Conservation (phyloP, 2,113 vertebrate species). For the Rhinolophus ferrumequinum region DNA sequence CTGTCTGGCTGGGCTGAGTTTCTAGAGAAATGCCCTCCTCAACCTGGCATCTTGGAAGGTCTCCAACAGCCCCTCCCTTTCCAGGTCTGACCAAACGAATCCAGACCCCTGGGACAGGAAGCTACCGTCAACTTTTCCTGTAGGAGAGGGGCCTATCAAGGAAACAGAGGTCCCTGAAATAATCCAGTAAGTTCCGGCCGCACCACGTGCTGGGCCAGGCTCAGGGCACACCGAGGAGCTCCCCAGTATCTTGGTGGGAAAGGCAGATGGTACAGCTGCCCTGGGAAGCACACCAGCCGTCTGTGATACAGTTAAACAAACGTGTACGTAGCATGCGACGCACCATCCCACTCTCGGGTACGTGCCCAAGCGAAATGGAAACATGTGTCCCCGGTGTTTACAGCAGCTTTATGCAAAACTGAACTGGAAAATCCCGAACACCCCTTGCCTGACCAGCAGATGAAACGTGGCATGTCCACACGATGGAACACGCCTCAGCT, state of each 20-base stretch:
- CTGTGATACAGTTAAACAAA: too few species aligned
- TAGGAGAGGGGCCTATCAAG: background rate
- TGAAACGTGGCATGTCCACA: background rate
- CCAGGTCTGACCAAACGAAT: background rate
- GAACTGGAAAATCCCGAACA: background rate
- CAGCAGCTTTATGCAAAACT: background rate
- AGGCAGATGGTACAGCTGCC: accelerated
- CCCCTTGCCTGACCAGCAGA: background rate
- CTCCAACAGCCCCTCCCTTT: background rate
- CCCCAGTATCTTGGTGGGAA: background rate
- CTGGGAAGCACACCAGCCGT: background rate
- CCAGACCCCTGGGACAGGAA: background rate
- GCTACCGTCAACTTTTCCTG: background rate
- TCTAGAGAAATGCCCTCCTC: background rate
- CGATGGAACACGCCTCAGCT: background rate
- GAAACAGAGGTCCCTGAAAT: background rate
- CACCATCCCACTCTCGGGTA: accelerated
- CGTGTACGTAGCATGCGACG: accelerated
- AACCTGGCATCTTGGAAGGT: background rate
- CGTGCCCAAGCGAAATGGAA: background rate
- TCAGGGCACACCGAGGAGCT: too few species aligned
- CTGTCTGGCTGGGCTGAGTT: background rate
- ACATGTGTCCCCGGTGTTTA: too few species aligned
- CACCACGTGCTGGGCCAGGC: too few species aligned
- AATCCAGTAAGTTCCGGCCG: background rate